A percentile compares a stretch with the other conserved stretches of the same genome.
Conservation (phyloP, 2,888 invertebrate genomes). For the Drosophila affinis region DNA sequence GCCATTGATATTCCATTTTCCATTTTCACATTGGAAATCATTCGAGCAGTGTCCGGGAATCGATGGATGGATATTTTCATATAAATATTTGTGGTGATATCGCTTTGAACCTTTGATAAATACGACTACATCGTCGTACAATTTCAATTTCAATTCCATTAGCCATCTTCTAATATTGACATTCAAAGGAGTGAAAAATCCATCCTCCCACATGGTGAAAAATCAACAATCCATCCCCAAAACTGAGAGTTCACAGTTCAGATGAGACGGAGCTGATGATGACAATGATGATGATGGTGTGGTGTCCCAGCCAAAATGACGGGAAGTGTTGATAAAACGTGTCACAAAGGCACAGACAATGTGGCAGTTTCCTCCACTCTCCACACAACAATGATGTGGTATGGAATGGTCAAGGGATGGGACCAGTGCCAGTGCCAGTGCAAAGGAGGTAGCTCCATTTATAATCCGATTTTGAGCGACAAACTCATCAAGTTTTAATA, state of each 20-base stretch:
- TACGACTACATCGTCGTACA: constrained; percentile 31
- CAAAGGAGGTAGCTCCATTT: constrained; percentile 5
- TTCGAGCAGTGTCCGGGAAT: background rate
- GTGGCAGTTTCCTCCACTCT: constrained; percentile 51
- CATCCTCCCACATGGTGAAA: constrained; percentile 18
- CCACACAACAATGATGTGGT: constrained; percentile 33
- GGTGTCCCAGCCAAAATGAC: constrained; percentile 52
- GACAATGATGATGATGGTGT: no score
- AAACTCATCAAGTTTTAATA: constrained; percentile 69
- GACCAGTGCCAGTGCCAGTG: constrained; percentile 55
- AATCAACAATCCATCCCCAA: constrained; percentile 25
- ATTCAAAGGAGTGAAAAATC: constrained; percentile 35
- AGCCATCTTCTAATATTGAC: constrained; percentile 63
- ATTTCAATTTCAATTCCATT: constrained; percentile 69
- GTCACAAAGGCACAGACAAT: constrained; percentile 67
- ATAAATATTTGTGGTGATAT: constrained; percentile 56
- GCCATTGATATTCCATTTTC: no score
- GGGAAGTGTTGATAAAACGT: constrained; percentile 70
- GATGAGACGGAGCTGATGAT: background rate
- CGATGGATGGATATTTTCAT: constrained; percentile 32
- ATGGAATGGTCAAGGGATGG: constrained; percentile 28
- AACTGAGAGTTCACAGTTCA: background rate
- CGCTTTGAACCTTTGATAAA: constrained; percentile 34
- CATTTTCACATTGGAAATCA: background rate
- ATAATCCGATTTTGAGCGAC: constrained; percentile 51